phyloP scores from a whole-genome alignment of 2,888 invertebrate genomes.

The Rotaria magnacalcarata region DNA sequence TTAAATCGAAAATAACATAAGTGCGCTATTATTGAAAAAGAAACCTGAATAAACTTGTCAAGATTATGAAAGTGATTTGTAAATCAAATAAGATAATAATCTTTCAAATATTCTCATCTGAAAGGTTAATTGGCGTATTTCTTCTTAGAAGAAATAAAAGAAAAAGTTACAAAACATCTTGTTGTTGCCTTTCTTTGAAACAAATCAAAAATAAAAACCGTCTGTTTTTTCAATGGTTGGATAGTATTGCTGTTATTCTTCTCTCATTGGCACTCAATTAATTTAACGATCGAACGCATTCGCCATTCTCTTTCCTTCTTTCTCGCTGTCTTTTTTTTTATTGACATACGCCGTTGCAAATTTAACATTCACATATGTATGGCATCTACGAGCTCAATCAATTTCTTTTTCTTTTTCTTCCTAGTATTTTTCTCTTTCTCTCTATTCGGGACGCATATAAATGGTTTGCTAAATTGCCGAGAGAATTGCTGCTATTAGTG shows the following conservation, averaged over 20 bases:
- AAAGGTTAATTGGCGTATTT: background rate
- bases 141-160: background rate
- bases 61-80: background rate
- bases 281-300: slow-evolving; percentile 21
- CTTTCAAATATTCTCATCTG: background rate
- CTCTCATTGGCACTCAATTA: slow-evolving; percentile 21
- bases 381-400: slow-evolving; percentile 5
- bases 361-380: slow-evolving; percentile 15
- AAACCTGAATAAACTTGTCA: background rate
- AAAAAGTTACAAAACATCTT: background rate
- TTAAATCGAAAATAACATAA: too few species aligned
- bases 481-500: slow-evolving; percentile 21
- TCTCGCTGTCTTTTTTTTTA: background rate
- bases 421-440: background rate
- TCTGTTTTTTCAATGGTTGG: slow-evolving; percentile 20
- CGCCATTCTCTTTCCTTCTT: background rate
- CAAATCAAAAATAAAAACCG: background rate
- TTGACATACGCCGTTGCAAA: background rate
- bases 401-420: background rate
- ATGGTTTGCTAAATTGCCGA: slow-evolving; percentile 12
- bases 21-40: too few species aligned
- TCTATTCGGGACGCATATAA: slow-evolving; percentile 8
- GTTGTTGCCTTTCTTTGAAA: background rate
- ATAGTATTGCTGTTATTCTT: background rate
- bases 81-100: background rate